phyloP scores from a whole-genome alignment of 2,888 invertebrate species.

The Drosophila austrosaltans region DNA sequence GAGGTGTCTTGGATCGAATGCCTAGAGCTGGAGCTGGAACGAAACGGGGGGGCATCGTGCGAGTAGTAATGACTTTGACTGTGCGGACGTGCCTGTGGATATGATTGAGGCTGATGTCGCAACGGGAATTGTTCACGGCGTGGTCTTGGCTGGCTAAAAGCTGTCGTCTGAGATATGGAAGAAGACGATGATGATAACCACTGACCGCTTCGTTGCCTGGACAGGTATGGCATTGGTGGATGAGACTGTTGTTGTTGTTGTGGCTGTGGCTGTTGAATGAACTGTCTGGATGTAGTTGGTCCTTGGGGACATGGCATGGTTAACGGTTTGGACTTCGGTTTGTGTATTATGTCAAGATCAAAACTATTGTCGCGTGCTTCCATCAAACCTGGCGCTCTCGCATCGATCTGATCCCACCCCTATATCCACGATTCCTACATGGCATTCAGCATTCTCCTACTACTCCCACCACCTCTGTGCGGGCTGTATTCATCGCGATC shows the following conservation, averaged over 20 bases:
- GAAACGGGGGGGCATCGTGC: conserved; percentile 26
- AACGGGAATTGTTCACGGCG: conserved; percentile 64
- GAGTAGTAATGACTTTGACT: conserved; percentile 36
- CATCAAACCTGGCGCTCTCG: conserved; percentile 78
- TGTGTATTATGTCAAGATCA: conserved; percentile 74
- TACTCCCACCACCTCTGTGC: conserved; percentile 84
- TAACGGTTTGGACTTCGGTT: conserved; percentile 33
- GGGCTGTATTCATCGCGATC: conserved; percentile 84
- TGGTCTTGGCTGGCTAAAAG: conserved; percentile 41
- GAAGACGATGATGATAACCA: conserved; percentile 61
- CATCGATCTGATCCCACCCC: conserved; percentile 84
- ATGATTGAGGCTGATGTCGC: conserved; percentile 69
- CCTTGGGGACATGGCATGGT: conserved; percentile 1
- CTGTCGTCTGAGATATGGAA: conserved; percentile 51
- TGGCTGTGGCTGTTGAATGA: conserved; percentile 40
- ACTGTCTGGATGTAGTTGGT: conserved; percentile 29
- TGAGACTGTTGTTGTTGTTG: conserved; percentile 33
- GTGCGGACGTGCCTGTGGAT: conserved; percentile 58
- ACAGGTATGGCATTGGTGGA: conserved; percentile 37
- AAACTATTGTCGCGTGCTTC: conserved; percentile 77
- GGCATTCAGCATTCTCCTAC: conserved; percentile 84
- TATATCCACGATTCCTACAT: conserved; percentile 85
- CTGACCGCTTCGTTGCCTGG: conserved; percentile 49
- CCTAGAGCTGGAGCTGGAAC: conserved; percentile 29
- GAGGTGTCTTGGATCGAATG: conserved; percentile 62